Percentiles rank a stretch among this genome's conserved stretches.
Evolutionary conservation across 2,888 invertebrate genomes (phyloP).

Genomic region (Candidula unifasciata): DNA sequence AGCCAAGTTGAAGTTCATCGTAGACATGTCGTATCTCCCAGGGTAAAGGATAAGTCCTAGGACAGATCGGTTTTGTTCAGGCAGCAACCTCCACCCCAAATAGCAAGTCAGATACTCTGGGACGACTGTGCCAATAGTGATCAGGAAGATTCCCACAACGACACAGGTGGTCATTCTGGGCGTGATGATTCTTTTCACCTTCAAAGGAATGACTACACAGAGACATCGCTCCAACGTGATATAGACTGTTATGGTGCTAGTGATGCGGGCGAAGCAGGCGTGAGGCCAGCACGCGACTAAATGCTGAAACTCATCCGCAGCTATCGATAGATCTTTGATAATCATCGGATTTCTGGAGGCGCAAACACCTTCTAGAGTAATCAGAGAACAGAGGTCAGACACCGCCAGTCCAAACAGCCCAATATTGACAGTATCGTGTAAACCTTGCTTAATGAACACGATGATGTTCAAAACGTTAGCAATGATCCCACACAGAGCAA

Average conservation of each 20-base stretch:
- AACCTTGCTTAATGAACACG: constrained; percentile 24
- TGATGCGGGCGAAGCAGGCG: constrained; percentile 1
- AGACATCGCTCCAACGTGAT: constrained; percentile 40
- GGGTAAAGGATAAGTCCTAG: background rate
- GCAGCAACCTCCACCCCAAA: constrained; percentile 14
- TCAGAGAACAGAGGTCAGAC: constrained; percentile 15
- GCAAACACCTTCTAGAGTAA: background rate
- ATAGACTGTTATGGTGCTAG: constrained; percentile 35
- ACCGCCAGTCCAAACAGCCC: constrained; percentile 24
- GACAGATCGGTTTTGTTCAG: background rate
- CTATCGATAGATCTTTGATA: constrained; percentile 81
- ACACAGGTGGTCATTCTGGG: background rate
- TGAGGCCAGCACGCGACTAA: constrained; percentile 56
- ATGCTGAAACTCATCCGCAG: constrained; percentile 90
- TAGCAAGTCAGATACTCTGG: constrained; percentile 2
- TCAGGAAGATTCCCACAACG: background rate
- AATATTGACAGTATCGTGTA: constrained; percentile 36
- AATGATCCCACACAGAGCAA: constrained; percentile 19
- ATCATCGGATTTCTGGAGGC: constrained; percentile 24
- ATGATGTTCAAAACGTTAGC: constrained; percentile 39
- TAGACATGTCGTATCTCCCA: background rate
- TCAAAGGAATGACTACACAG: constrained; percentile 31
- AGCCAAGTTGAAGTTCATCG: background rate
- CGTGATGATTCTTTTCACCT: constrained; percentile 33
- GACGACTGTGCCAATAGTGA: background rate